These are phyloP conservation scores for Pocota personata DNA, from an alignment of 2,888 invertebrate genomes.

Conservation along the genomic window DNA sequence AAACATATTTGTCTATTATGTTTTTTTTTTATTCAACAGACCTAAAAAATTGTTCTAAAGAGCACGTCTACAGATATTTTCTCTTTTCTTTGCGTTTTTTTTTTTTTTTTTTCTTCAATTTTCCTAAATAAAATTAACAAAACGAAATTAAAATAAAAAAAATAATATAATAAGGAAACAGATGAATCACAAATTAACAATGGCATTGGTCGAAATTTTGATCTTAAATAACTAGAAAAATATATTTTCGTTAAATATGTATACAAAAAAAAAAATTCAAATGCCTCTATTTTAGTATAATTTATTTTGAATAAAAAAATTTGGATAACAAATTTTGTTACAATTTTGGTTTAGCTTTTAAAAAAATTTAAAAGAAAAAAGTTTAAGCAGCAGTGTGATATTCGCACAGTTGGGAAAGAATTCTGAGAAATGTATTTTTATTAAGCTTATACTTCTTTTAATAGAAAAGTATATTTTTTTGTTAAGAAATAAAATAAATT, in stretches of 20 bases:
- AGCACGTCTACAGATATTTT: slow-evolving; percentile 19
- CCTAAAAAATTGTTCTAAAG: slow-evolving; percentile 62
- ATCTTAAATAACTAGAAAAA: slow-evolving; percentile 69
- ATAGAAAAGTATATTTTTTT: not conserved
- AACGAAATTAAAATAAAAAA: slow-evolving; percentile 20
- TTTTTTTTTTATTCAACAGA: slow-evolving; percentile 28
- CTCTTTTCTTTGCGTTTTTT: not conserved
- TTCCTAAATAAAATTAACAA: slow-evolving; percentile 70
- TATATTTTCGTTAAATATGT: slow-evolving; percentile 42
- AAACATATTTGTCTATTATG: slow-evolving; percentile 7
- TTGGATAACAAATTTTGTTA: slow-evolving; percentile 60
- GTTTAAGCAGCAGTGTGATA: not conserved
- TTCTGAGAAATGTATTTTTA: slow-evolving; percentile 22
- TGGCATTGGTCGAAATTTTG: slow-evolving; percentile 74
- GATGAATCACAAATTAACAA: slow-evolving; percentile 72
- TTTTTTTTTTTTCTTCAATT: slow-evolving; percentile 43
- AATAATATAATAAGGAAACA: slow-evolving; percentile 68
- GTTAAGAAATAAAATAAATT: slow-evolving; percentile 39
- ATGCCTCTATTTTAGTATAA: slow-evolving; percentile 58
- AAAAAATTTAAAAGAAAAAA: slow-evolving; percentile 23
- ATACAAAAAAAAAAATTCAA: slow-evolving; percentile 49
- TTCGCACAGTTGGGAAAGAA: not conserved
- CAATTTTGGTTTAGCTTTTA: slow-evolving; percentile 70
- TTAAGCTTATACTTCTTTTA: not conserved
- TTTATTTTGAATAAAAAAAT: slow-evolving; percentile 39